Base-by-base conservation (phyloP, 2,113 vertebrate species). In the Dendrocopos noguchii region DNA sequence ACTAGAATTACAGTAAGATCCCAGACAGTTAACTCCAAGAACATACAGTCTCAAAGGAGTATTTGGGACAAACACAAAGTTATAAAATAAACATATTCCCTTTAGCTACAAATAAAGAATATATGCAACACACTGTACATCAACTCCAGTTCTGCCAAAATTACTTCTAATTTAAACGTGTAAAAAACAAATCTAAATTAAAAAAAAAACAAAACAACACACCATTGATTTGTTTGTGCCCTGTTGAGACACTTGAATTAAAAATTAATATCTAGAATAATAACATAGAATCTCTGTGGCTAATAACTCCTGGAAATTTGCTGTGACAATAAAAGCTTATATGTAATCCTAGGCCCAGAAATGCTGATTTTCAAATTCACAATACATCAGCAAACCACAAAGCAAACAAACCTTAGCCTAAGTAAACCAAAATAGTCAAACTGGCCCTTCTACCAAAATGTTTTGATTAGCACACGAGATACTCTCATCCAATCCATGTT, bases 401-500 rank as follows among this genome's bases (percentile, higher is more conserved):
- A 61, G 12, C 4, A 66, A 24, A 22, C 83, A 47, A 33, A 56
- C 9, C 2, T 34, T 52, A 7, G 21, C 44, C 2, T 8, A 33
- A 47, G 2, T 28, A 33, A 39, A 56, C 3, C 8, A 18, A 36
- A 77, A 33, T 7, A 47, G 33, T 1, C 9, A 50, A 79, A 9
- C 10, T 10, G 36, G 15, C 9, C 27, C 4, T 4, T 79, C 6
- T 59, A 6, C n/a, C 42, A 16, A 6, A 21, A 33, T 9, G 6
- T 46, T 46, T 1, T 28, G 14, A 12, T 24, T 15, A 31, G 7
- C 55, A 15, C 11, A 7, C 1, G 14, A 66, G 52, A 7, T 46
- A 17, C 3, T n/a, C 12, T 1, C 3, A 7, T 2, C n/a, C 67
- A 66, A 22, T 28, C 47, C 14, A 8, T 1, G 22, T 0, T 4